Base-by-base conservation (phyloP, 2,113 vertebrate genomes). In the Oncorhynchus kisutch region DNA sequence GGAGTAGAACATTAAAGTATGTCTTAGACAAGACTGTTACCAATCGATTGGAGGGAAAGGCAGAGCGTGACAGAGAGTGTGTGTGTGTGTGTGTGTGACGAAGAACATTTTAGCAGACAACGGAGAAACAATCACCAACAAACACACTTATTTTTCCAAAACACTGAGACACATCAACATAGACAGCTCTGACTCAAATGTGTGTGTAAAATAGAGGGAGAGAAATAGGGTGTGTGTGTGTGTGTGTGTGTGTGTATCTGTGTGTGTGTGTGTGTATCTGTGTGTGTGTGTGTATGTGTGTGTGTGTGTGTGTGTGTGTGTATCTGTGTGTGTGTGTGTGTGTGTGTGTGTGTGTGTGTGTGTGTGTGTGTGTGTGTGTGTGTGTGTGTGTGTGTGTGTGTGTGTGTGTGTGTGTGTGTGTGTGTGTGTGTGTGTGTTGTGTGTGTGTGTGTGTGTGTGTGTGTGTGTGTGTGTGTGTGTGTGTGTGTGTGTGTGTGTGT, bases 1-100 rank as follows among this genome's bases (percentile, higher is more conserved):
- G 82, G 60, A 51, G 64, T 72, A 84, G 54, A 89, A 90, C 89
- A 90, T 91, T 91, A 86, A 88, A 92, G 88, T 76, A 80, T 85
- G 82, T 85, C 86, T 89, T 82, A 88, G 87, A 90, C 77, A 81
- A 80, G 78, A 87, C 75, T 81, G 88, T 77, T 77, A 13, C 84
- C 67, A 91, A 93, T 91, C 79, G 88, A 93, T 91, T 88, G 75
- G 78, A 81, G 82, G 82, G 82, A 70, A 85, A 82, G 75, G 68
- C 79, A 25, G 65, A n/a, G 78, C 77, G 73, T 89, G 86, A 87
- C 80, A n/a, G 82, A 69, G 51, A 76, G 75, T 69, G 2, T 34
- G 31, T 31, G 20, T 48, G 34, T 69, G 2, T 34, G 31, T 69
- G 2, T 34, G 31, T 34, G 20, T 49, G 39, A 70, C n/a, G 7